Evolutionary conservation across 2,888 invertebrate species (phyloP).

Genomic region (Erebia epiphron): DNA sequence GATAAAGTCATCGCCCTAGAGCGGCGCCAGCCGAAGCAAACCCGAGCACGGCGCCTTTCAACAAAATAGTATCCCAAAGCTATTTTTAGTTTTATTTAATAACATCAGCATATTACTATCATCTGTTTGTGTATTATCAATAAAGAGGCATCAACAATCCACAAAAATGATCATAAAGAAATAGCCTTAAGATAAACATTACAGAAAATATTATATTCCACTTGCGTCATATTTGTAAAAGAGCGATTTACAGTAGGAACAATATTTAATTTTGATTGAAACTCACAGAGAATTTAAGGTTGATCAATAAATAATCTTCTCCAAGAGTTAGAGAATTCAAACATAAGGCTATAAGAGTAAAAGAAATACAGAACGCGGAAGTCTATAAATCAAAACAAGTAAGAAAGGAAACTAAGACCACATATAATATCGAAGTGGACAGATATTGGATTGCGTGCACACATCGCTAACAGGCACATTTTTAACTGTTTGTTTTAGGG

Average conservation of each 20-base stretch:
- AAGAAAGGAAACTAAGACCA: conserved; percentile 72
- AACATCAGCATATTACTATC: conserved; percentile 38
- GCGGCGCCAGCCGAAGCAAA: conserved; percentile 77
- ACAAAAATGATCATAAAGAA: conserved; percentile 42
- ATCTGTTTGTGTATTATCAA: conserved; percentile 53
- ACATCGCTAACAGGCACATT: conserved; percentile 79
- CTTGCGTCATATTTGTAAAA: conserved; percentile 46
- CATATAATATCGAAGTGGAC: conserved; percentile 80
- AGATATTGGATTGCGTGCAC: conserved; percentile 79
- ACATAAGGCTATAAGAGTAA: conserved; percentile 61
- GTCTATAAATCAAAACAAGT: conserved; percentile 62
- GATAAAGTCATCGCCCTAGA: conserved; percentile 66
- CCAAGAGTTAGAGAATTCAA: conserved; percentile 48
- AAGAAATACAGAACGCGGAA: conserved; percentile 63
- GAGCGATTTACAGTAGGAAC: background rate
- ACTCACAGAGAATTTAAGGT: background rate
- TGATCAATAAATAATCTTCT: background rate
- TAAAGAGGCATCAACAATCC: conserved; percentile 49
- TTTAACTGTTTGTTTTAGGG: conserved; percentile 57
- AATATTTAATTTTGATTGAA: conserved; percentile 5
- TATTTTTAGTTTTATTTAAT: conserved; percentile 41
- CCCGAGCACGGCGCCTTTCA: conserved; percentile 76
- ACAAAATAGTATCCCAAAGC: conserved; percentile 63
- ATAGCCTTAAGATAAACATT: conserved; percentile 45
- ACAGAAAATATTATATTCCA: conserved; percentile 49